Evolutionary conservation across 2,888 invertebrate genomes (phyloP).

Genomic region (Oscheius sp.): DNA sequence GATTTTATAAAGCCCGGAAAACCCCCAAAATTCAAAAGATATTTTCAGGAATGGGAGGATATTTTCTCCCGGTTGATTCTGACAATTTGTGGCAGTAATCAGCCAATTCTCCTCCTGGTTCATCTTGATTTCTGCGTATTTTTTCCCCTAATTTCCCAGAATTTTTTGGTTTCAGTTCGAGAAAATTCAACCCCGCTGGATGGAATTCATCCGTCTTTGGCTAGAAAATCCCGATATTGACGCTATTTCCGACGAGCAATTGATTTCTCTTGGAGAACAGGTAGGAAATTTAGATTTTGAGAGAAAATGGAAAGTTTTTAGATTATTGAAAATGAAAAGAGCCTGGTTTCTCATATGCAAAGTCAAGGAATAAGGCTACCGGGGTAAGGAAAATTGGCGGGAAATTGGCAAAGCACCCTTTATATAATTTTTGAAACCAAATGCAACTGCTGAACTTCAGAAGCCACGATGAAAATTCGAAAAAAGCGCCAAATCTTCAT

Average conservation of each 20-base stretch:
- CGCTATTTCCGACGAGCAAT: conserved; percentile 39
- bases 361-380: conserved; percentile 63
- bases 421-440: background rate
- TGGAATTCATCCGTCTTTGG: conserved; percentile 61
- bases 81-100: conserved; percentile 55
- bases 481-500: no score
- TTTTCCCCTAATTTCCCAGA: background rate
- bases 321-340: conserved; percentile 65
- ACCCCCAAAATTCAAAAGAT: no score
- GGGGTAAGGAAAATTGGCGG: conserved; percentile 43
- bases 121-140: conserved; percentile 61
- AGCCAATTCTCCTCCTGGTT: conserved; percentile 58
- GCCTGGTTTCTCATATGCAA: conserved; percentile 63
- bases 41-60: conserved; percentile 27
- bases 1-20: no score
- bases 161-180: conserved; percentile 47
- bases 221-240: conserved; percentile 52
- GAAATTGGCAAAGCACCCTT: background rate
- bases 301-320: background rate
- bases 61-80: conserved; percentile 47
- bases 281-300: background rate
- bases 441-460: no score
- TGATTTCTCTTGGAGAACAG: conserved; percentile 61
- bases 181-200: conserved; percentile 59
- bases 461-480: no score